Conservation (phyloP, 2,113 vertebrate species). For the Chlamydotis undulata region DNA sequence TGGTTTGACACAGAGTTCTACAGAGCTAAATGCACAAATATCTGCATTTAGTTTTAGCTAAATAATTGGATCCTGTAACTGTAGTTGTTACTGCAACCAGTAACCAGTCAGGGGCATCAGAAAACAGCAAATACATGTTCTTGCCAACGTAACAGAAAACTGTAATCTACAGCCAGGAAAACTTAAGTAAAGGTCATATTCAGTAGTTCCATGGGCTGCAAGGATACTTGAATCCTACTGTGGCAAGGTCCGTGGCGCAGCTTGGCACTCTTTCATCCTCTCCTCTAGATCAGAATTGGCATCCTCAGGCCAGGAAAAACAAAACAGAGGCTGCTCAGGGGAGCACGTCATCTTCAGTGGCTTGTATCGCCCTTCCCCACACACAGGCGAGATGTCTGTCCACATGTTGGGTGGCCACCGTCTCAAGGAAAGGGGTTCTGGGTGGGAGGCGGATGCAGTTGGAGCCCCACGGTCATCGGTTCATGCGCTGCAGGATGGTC, state of each 20-base stretch:
- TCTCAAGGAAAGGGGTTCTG: neutral
- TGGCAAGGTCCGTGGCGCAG: neutral
- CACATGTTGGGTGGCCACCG: neutral
- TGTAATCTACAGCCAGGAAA: neutral
- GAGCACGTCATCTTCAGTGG: neutral
- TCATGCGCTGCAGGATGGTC: slow-evolving; percentile 73
- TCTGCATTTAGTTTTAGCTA: neutral
- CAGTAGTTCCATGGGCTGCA: neutral
- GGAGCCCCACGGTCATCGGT: neutral
- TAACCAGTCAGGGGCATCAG: neutral
- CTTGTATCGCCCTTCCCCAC: neutral
- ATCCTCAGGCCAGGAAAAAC: neutral
- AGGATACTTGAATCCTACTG: neutral
- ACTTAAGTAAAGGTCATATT: neutral
- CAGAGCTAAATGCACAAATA: neutral
- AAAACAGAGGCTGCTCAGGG: neutral
- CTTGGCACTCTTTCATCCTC: neutral
- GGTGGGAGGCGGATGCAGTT: neutral
- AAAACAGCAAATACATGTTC: neutral
- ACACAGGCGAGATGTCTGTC: neutral
- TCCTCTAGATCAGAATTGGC: neutral
- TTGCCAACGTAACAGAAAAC: neutral
- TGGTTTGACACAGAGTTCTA: neutral
- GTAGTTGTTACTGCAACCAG: neutral
- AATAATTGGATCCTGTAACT: neutral